phyloP scores from a whole-genome alignment of 2,888 invertebrate genomes.

The Plagiodera versicolora region DNA sequence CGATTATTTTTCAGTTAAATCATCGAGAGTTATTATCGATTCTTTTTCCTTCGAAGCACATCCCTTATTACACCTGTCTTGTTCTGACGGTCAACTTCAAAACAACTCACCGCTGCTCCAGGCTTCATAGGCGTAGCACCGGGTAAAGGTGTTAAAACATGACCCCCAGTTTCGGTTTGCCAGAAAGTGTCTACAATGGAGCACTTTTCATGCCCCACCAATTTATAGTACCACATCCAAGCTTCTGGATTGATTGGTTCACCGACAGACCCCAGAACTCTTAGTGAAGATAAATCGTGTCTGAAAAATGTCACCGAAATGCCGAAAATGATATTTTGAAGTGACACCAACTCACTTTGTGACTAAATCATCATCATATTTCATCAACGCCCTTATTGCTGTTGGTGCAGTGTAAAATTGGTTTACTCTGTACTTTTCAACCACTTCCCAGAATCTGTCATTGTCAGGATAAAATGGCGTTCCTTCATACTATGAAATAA shows the following conservation, averaged over 20 bases:
- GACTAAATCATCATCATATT: slow-evolving; percentile 85
- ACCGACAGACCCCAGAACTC: slow-evolving; percentile 94
- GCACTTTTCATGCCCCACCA: slow-evolving; percentile 79
- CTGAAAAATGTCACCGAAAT: slow-evolving; percentile 52
- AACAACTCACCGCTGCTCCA: slow-evolving; percentile 86
- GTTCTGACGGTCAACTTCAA: no score
- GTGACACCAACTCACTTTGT: slow-evolving; percentile 61
- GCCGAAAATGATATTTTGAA: no score
- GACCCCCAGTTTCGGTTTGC: slow-evolving; percentile 99
- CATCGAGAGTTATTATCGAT: no score
- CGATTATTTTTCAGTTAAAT: no score
- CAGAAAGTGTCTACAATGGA: slow-evolving; percentile 98
- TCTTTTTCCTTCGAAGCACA: no score
- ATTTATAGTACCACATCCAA: slow-evolving; percentile 92
- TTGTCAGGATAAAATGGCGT: slow-evolving; percentile 94
- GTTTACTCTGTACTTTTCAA: slow-evolving; percentile 91
- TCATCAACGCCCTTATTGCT: slow-evolving; percentile 94
- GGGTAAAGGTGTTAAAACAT: slow-evolving; percentile 93
- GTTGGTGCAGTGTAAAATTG: slow-evolving; percentile 99
- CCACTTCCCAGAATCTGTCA: slow-evolving; percentile 89
- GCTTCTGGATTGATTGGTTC: slow-evolving; percentile 99
- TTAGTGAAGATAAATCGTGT: slow-evolving; percentile 65
- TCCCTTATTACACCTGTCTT: no score
- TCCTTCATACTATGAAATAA: slow-evolving; percentile 81
- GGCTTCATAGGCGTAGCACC: slow-evolving; percentile 97